These are phyloP conservation scores for Saccostrea cuccullata DNA, from an alignment of 1,140 invertebrate species.

Conservation along the genomic window DNA sequence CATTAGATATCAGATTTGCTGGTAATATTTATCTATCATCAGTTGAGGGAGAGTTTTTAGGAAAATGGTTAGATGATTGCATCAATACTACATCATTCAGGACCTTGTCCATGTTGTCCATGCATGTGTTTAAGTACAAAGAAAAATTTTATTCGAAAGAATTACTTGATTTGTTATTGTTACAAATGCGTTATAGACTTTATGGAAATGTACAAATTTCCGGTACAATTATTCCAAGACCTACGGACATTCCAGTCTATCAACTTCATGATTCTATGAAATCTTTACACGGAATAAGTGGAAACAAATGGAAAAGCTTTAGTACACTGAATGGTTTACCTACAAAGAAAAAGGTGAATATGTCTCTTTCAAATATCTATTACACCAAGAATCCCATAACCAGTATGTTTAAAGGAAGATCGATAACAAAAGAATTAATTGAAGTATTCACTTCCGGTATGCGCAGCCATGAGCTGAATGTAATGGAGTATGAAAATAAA, in stretches of 20 bases:
- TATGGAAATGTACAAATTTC: not conserved
- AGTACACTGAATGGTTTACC: not conserved
- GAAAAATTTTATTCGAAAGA: not conserved
- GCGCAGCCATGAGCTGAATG: not conserved
- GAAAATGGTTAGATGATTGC: not conserved
- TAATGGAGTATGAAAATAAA: not conserved
- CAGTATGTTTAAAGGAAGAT: not conserved
- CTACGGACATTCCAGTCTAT: not conserved
- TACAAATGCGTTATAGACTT: not conserved
- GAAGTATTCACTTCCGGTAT: not conserved
- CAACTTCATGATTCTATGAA: not conserved
- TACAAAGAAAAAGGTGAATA: not conserved
- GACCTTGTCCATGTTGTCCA: not conserved
- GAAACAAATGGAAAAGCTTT: not conserved
- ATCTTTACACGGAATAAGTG: not conserved
- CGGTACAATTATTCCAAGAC: not conserved
- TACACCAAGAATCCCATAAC: not conserved
- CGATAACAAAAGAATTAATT: not conserved
- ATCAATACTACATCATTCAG: not conserved
- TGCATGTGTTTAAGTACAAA: not conserved
- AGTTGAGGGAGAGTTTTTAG: not conserved
- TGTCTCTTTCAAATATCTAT: not conserved
- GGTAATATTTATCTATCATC: not conserved
- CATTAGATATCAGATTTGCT: not conserved
- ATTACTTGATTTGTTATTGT: not conserved